A percentile compares a stretch with the other conserved stretches of the same genome.
Conservation (phyloP, 2,888 invertebrate genomes). For the Drosophila nigricruria region DNA sequence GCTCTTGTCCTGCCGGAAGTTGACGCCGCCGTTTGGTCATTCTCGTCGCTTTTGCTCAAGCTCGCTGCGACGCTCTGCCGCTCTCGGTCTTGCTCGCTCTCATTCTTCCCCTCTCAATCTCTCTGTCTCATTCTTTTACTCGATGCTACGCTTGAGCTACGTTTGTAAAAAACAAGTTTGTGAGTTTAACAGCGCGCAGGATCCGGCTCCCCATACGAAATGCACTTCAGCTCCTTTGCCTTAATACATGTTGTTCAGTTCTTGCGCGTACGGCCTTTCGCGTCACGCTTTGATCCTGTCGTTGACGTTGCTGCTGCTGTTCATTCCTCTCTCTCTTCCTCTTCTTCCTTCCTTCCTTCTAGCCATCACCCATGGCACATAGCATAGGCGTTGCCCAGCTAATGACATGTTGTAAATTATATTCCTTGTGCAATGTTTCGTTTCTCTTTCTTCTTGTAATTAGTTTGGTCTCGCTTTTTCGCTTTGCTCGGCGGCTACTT, state of each 20-base stretch:
- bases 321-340: conserved; percentile 9
- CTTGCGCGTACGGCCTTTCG: conserved; percentile 54
- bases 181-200: conserved; percentile 53
- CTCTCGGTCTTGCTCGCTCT: conserved; percentile 16
- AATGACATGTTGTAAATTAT: conserved; percentile 81
- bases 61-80: conserved; percentile 50
- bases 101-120: conserved; percentile 2
- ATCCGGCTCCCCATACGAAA: conserved; percentile 63
- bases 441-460: conserved; percentile 53
- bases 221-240: conserved; percentile 54
- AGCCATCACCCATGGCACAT: conserved; percentile 40
- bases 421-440: conserved; percentile 29
- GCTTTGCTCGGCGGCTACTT: conserved; percentile 33
- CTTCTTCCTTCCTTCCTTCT: conserved; percentile 5
- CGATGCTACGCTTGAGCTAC: conserved; percentile 60
- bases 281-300: conserved; percentile 81
- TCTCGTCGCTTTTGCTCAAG: conserved; percentile 73
- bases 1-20: conserved; percentile 78
- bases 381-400: conserved; percentile 75
- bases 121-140: conserved; percentile 19
- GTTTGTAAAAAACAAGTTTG: conserved; percentile 72
- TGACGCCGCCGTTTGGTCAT: conserved; percentile 75
- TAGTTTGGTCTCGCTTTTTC: conserved; percentile 53
- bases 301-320: conserved; percentile 9
- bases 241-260: conserved; percentile 36